Base-by-base conservation (phyloP, 2,888 invertebrate genomes). In the Cataglyphis altisquamis region DNA sequence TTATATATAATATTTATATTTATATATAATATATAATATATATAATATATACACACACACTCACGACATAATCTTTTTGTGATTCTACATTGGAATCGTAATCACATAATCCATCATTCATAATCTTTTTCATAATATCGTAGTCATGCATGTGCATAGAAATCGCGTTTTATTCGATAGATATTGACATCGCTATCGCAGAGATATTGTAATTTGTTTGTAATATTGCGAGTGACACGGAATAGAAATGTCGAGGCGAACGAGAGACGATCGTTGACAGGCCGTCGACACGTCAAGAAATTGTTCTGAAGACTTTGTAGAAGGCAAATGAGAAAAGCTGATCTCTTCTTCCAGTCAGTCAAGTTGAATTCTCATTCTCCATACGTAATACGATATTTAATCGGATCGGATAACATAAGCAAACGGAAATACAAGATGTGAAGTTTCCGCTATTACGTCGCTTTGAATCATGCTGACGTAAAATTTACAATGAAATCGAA, bases 161-260 rank as follows among this genome's bases (percentile, higher is more conserved):
- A 67, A 41, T 67, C 39, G 8, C 66, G 25, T 15, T 39, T 67
- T n/a, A n/a, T 64, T 6, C 4, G 18, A 64, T 66, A 55, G 41
- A 67, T 77, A 21, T 25, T 48, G 55, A 77, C 15, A 29, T 57
- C 0, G 29, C 39, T 63, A 9, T 77, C 41, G 41, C 29, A 10
- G 29, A 55, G 52, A 63, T 39, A 39, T 29, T 41, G 41, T 67
- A 67, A 77, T 67, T 29, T n/a, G 55, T 77, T 75, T 77, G 55
- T 77, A 77, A 77, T 77, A 32, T 55, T 57, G 55, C 41, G 29
- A 67, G 57, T 67, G 77, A 67, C 77, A 66, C 29, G 67, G 21
- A 77, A 77, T 67, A 77, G 77, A 67, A 77, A 67, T 77, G 66
- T 77, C 77, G 41, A 21, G 39, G 6, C 18, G 75, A 77, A 66